These are phyloP conservation scores for Drosophila lacertosa DNA, from an alignment of 1,140 invertebrate genomes.

Conservation along the genomic window DNA sequence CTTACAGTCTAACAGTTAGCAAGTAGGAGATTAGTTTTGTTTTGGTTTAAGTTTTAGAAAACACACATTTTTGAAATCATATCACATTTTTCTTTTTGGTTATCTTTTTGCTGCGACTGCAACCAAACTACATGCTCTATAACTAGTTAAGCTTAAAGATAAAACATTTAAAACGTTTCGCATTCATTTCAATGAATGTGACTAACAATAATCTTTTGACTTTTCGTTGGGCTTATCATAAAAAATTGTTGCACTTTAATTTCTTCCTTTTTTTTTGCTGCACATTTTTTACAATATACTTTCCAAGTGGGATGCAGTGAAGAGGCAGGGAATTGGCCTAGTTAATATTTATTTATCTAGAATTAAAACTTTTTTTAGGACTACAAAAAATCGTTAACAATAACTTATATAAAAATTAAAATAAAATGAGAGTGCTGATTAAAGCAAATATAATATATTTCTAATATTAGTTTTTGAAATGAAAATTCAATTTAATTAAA, in stretches of 20 bases:
- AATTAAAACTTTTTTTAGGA: too few relatives aligned
- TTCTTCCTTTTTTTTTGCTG: neutral
- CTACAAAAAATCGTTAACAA: too few relatives aligned
- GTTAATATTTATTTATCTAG: too few relatives aligned
- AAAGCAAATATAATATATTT: too few relatives aligned
- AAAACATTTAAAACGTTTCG: conserved; percentile 49
- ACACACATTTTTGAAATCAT: conserved; percentile 78
- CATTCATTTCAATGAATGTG: conserved; percentile 36
- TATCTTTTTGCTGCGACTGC: conserved; percentile 27
- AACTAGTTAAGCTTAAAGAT: conserved; percentile 65
- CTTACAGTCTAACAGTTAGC: conserved; percentile 44
- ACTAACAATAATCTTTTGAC: conserved; percentile 40
- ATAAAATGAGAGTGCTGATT: too few relatives aligned
- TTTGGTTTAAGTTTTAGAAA: conserved; percentile 48
- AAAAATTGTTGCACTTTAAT: neutral
- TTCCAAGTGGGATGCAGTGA: neutral
- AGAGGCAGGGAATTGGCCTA: neutral
- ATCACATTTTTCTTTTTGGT: conserved; percentile 66
- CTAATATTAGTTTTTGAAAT: too few relatives aligned
- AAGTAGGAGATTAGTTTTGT: conserved; percentile 29
- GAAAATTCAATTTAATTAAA: too few relatives aligned
- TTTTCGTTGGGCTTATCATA: conserved; percentile 43
- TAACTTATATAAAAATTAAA: too few relatives aligned
- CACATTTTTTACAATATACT: conserved; percentile 7
- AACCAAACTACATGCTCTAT: conserved; percentile 44